phyloP scores from a whole-genome alignment of 1,140 invertebrate species.

The Argopecten irradians region DNA sequence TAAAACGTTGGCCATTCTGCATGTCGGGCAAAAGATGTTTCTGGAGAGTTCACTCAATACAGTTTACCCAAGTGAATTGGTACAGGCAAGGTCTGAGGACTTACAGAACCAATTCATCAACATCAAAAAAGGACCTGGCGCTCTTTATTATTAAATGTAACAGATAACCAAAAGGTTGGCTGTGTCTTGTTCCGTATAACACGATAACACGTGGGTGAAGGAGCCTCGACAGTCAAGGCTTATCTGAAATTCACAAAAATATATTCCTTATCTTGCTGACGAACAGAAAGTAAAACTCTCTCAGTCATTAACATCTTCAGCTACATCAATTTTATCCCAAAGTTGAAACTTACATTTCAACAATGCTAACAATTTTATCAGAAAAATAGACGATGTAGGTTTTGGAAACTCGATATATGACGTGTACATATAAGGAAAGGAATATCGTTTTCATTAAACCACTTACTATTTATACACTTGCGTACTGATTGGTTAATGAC shows the following conservation, averaged over 20 bases:
- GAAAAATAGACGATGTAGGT: neutral
- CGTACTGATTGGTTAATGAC: neutral
- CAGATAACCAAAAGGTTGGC: neutral
- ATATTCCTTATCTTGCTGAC: neutral
- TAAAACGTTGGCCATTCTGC: no score
- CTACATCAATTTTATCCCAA: neutral
- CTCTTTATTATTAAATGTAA: neutral
- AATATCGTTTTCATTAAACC: neutral
- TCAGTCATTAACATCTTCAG: neutral
- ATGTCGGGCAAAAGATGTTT: no score
- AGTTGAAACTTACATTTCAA: neutral
- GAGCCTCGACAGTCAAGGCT: neutral
- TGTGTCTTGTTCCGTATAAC: neutral
- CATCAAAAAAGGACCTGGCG: neutral
- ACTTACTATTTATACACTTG: neutral
- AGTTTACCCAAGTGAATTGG: no score
- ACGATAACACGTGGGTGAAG: neutral
- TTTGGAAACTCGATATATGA: neutral
- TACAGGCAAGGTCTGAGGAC: no score
- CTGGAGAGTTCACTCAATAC: no score
- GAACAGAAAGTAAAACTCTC: constrained; percentile 1
- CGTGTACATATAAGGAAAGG: neutral
- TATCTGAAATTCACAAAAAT: neutral
- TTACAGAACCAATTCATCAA: neutral
- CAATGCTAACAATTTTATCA: neutral